phyloP scores from a whole-genome alignment of 2,113 vertebrate species.

The Brachypodius melanocephalos region DNA sequence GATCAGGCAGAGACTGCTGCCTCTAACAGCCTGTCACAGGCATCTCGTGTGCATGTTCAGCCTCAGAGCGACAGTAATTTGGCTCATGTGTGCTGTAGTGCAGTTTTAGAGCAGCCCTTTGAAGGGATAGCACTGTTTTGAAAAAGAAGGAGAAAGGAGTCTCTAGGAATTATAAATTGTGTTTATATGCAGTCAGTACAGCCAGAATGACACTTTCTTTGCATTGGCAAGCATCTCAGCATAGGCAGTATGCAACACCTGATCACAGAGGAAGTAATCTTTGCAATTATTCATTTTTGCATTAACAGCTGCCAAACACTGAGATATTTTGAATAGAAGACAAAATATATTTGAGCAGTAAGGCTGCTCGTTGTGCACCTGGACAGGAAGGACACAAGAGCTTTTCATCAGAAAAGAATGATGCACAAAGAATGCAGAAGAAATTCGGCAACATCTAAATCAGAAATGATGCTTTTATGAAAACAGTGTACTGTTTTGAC shows the following conservation, averaged over 20 bases:
- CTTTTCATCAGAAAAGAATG: not conserved
- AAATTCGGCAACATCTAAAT: not conserved
- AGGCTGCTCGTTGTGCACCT: not conserved
- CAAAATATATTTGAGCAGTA: not conserved
- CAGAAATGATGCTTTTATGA: not conserved
- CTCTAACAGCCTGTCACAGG: not conserved
- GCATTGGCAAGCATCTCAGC: not conserved
- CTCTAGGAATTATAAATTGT: not conserved
- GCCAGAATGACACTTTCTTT: not conserved
- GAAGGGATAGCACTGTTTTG: not conserved
- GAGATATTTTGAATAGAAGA: not conserved
- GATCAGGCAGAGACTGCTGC: not conserved
- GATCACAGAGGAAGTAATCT: not conserved
- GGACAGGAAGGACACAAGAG: not conserved
- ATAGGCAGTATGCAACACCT: not conserved
- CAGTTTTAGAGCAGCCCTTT: not conserved
- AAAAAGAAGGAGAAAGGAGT: not conserved
- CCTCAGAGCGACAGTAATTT: not conserved
- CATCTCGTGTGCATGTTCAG: not conserved
- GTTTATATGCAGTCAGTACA: not conserved
- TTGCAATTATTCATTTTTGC: not conserved
- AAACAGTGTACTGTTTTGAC: not conserved
- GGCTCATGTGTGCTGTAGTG: not conserved
- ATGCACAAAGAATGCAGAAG: not conserved
- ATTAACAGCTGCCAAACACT: not conserved